Conservation (phyloP, 2,888 invertebrate genomes). For the Drosophila leonis region DNA sequence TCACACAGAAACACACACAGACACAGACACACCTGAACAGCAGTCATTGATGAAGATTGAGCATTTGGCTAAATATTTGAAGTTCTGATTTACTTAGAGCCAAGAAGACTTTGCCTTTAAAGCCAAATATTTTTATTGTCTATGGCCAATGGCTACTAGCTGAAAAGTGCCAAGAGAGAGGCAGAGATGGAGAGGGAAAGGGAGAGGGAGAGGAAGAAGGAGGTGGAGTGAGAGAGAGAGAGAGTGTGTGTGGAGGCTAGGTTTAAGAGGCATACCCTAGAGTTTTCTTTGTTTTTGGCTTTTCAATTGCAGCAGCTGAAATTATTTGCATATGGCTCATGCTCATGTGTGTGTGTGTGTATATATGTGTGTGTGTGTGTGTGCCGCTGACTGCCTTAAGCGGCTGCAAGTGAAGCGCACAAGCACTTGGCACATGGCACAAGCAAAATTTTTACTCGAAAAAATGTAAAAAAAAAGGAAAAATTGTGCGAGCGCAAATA, state of each 20-base stretch:
- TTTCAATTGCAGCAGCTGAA: slow-evolving; percentile 68
- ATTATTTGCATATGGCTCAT: slow-evolving; percentile 74
- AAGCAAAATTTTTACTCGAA: slow-evolving; percentile 52
- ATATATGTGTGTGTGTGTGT: slow-evolving; percentile 19
- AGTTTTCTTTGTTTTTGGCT: slow-evolving; percentile 50
- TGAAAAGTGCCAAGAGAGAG: neutral
- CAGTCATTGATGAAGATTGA: slow-evolving; percentile 73
- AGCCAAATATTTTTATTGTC: slow-evolving; percentile 66
- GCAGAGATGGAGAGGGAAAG: neutral
- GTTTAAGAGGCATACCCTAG: neutral
- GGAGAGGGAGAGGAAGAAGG: neutral
- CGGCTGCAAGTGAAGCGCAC: slow-evolving; percentile 68
- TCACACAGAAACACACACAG: neutral
- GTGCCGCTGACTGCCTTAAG: slow-evolving; percentile 55
- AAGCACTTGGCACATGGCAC: slow-evolving; percentile 70
- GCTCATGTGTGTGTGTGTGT: slow-evolving; percentile 18
- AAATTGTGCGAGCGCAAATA: slow-evolving; percentile 51
- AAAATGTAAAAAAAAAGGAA: slow-evolving; percentile 53
- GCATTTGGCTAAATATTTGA: slow-evolving; percentile 42
- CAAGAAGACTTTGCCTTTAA: slow-evolving; percentile 61
- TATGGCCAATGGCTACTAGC: slow-evolving; percentile 48
- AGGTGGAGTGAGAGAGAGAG: neutral
- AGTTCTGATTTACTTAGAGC: slow-evolving; percentile 62
- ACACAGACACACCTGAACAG: neutral
- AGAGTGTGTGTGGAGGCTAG: neutral